Percentiles rank a stretch among this genome's conserved stretches.
phyloP scores from a whole-genome alignment of 1,140 invertebrate genomes.

The Caenorhabditis latens region DNA sequence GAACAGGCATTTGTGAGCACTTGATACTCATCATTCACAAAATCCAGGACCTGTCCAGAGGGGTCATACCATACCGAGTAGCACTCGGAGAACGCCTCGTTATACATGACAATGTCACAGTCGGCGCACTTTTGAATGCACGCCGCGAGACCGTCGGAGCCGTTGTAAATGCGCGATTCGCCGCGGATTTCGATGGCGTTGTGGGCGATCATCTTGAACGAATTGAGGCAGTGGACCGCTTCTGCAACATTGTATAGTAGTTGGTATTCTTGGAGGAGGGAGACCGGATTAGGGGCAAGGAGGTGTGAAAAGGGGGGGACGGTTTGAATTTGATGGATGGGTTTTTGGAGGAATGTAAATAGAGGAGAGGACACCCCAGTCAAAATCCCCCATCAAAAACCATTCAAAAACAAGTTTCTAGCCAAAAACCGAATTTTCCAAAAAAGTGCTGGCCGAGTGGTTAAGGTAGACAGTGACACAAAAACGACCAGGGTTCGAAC shows the following conservation, averaged over 20 bases:
- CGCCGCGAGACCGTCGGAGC: slow-evolving; percentile 22
- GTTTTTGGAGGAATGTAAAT: not conserved
- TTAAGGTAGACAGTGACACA: too few species aligned
- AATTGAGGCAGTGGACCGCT: slow-evolving; percentile 41
- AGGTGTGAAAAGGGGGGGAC: not conserved
- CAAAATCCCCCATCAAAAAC: too few species aligned
- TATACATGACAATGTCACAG: slow-evolving; percentile 41
- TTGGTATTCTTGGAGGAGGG: not conserved
- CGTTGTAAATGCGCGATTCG: slow-evolving; percentile 38
- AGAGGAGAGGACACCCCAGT: too few species aligned
- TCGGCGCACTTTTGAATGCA: slow-evolving; percentile 29
- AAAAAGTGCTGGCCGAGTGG: too few species aligned
- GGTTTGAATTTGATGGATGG: not conserved
- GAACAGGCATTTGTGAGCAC: slow-evolving; percentile 14
- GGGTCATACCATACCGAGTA: slow-evolving; percentile 41
- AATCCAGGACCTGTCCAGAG: slow-evolving; percentile 39
- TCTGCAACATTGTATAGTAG: not conserved
- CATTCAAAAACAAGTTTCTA: too few species aligned
- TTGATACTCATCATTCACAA: slow-evolving; percentile 57
- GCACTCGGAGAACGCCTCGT: slow-evolving; percentile 35
- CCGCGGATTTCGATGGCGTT: slow-evolving; percentile 29
- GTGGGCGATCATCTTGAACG: slow-evolving; percentile 36
- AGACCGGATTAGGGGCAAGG: slow-evolving; percentile 11
- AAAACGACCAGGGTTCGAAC: too few species aligned
- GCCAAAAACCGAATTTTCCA: too few species aligned